A percentile compares a stretch with the other conserved stretches of the same genome.
Conservation (phyloP, 2,888 invertebrate species). For the Odontocolon sp. region DNA sequence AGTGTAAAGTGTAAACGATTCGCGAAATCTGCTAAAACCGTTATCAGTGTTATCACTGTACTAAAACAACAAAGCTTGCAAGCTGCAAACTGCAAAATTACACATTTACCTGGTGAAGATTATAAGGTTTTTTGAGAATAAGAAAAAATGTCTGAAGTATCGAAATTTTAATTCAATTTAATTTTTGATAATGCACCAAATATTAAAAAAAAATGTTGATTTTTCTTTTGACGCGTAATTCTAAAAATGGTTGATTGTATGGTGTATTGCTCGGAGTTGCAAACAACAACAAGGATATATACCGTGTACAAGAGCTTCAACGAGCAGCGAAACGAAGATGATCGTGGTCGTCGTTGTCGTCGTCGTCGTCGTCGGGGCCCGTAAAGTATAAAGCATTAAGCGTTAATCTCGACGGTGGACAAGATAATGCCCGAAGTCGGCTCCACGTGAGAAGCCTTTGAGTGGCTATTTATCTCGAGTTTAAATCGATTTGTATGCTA, state of each 20-base stretch:
- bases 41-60: background rate
- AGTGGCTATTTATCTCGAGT: constrained; percentile 81
- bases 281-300: constrained; percentile 37
- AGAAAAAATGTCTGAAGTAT: no score
- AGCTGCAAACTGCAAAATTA: no score
- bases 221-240: no score
- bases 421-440: constrained; percentile 80
- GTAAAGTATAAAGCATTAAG: constrained; percentile 80
- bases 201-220: no score
- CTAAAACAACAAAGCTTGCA: no score
- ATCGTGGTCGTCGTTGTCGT: constrained; percentile 55
- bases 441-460: constrained; percentile 78
- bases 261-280: background rate
- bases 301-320: constrained; percentile 36
- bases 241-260: no score
- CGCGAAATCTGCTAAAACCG: constrained; percentile 44
- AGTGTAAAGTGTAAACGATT: constrained; percentile 70
- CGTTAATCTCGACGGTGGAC: constrained; percentile 80
- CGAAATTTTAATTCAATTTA: no score
- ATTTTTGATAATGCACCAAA: no score
- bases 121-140: no score
- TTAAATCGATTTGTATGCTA: constrained; percentile 81
- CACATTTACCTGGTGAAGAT: no score
- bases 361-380: constrained; percentile 60
- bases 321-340: constrained; percentile 49